phyloP scores from a whole-genome alignment of 2,888 invertebrate species.

The Pachycephus smyrnensis region DNA sequence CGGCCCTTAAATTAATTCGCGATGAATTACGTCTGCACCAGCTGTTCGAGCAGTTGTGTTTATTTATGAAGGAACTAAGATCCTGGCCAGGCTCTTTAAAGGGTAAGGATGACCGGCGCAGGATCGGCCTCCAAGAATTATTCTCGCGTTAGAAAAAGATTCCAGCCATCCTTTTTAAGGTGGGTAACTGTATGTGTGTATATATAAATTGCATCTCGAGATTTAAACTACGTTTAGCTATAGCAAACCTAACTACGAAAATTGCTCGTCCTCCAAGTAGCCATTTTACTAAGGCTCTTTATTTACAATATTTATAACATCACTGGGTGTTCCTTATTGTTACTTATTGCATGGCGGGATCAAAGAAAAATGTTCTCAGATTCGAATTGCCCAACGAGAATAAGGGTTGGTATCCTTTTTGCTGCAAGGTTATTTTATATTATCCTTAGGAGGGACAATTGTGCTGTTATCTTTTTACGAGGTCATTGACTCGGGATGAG shows the following conservation, averaged over 20 bases:
- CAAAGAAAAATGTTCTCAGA: not conserved
- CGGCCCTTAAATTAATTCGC: constrained; percentile 67
- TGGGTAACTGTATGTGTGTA: constrained; percentile 20
- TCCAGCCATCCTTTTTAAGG: constrained; percentile 16
- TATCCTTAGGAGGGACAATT: not conserved
- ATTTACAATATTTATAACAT: not conserved
- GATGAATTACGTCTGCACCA: constrained; percentile 67
- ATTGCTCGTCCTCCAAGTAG: not conserved
- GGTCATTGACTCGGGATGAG: not conserved
- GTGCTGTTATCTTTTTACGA: not conserved
- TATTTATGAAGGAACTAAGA: constrained; percentile 66
- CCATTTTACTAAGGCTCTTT: not conserved
- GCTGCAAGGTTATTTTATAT: not conserved
- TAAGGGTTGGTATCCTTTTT: not conserved
- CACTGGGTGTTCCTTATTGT: not conserved
- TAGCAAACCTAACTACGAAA: not conserved
- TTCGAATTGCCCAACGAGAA: not conserved
- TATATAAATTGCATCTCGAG: constrained; percentile 12
- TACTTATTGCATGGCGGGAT: not conserved
- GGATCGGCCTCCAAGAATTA: not conserved
- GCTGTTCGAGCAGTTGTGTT: constrained; percentile 66
- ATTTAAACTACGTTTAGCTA: not conserved
- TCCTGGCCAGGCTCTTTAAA: constrained; percentile 52
- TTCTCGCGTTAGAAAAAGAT: not conserved
- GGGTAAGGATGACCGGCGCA: constrained; percentile 17